A percentile compares a stretch with the other conserved stretches of the same genome.
phyloP scores from a whole-genome alignment of 2,888 invertebrate genomes.

The Cheilosia pagana region DNA sequence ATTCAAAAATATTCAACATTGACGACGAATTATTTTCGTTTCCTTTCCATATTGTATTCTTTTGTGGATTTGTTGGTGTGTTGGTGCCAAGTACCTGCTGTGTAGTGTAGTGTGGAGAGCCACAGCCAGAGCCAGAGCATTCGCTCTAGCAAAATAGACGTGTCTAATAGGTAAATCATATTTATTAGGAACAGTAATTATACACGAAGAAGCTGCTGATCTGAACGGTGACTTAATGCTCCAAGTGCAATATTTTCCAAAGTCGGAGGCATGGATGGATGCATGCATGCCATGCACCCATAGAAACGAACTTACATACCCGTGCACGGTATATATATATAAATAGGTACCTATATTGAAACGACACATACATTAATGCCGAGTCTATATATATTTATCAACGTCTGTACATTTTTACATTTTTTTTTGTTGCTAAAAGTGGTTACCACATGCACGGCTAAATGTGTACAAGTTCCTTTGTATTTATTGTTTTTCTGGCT shows the following conservation, averaged over 20 bases:
- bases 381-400: not conserved
- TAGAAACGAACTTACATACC: slow-evolving; percentile 1
- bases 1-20: not conserved
- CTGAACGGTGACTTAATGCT: not conserved
- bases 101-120: not conserved
- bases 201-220: slow-evolving; percentile 4
- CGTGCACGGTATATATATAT: not conserved
- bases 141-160: slow-evolving; percentile 12
- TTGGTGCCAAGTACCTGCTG: not conserved
- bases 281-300: slow-evolving; percentile 7
- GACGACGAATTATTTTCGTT: slow-evolving; percentile 2
- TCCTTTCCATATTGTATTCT: not conserved
- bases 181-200: slow-evolving; percentile 19
- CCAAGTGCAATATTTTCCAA: slow-evolving; percentile 8
- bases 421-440: slow-evolving; percentile 4
- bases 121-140: too few species aligned
- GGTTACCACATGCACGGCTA: slow-evolving; percentile 8
- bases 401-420: not conserved
- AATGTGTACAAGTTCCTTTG: slow-evolving; percentile 22
- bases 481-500: slow-evolving; percentile 5
- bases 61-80: not conserved
- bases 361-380: not conserved
- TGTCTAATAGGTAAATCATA: slow-evolving; percentile 31
- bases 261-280: not conserved
- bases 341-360: too few species aligned